Evolutionary conservation across 1,140 invertebrate species (phyloP), one percentile per base, ranked within the genome.

Genomic region (Drosophila mojavensis): DNA sequence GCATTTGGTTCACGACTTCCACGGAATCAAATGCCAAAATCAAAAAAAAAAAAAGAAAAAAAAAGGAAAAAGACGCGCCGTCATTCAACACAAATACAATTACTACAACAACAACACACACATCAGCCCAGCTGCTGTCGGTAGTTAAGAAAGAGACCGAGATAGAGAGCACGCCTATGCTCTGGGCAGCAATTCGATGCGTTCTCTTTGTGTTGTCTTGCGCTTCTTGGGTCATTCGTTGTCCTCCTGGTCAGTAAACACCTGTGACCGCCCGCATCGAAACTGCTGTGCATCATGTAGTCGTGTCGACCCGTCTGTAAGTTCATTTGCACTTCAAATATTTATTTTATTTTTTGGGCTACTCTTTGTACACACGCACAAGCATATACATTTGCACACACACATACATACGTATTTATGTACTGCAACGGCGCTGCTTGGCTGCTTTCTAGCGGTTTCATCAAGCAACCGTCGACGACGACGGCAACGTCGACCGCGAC

Each of bases 211-310:
- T 39, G 10, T 39, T 39, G 10, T 39, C 36, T 33, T 61, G 28
- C 50, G 36, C 41, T 45, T 13, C 55, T 63, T n/a, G 15, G n/a
- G 17, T 17, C 45, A 10, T 61, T 53, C 48, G 13, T 51, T 28
- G 47, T 69, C 20, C 59, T 55, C 17, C 26, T 30, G 43, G 51
- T 24, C 59, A 60, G 53, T 63, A 66, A 73, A 81, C 83, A 86
- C 83, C 83, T 86, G 83, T 86, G 83, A 86, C 83, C 83, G 79
- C 83, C 83, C 84, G 83, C 83, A 74, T 77, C 26, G 81, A 66
- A 67, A 53, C 67, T 75, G 47, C 64, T 71, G 61, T 63, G 50
- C 28, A 20, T 51, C 20, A 41, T 60, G 28, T n/a, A 39, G 33
- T 15, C 26, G 13, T 59, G 26, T 39, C 20, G 43, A 53, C 48